Conservation (phyloP, 2,797 vertebrate genomes). For the Halcyon chelicuti region DNA sequence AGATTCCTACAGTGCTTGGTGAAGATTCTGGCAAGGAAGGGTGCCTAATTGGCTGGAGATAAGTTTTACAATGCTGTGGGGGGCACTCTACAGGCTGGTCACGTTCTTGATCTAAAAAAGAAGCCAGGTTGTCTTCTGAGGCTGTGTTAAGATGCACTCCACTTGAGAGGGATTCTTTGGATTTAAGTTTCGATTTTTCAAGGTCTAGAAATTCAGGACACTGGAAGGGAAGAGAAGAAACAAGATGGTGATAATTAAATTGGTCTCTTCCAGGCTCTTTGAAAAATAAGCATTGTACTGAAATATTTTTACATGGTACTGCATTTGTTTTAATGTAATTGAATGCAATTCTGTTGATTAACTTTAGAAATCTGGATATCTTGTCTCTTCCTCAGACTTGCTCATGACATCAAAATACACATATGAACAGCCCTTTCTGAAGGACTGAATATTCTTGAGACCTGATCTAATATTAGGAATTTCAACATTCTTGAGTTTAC, state of each 20-base stretch:
- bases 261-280: background rate
- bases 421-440: background rate
- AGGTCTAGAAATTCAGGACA: conserved; percentile 83
- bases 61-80: conserved; percentile 81
- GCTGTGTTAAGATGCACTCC: conserved; percentile 81
- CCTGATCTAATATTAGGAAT: background rate
- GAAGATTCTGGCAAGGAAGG: conserved; percentile 90
- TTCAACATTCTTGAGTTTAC: background rate
- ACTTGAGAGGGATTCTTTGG: conserved; percentile 89
- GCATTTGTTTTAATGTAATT: background rate
- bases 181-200: conserved; percentile 86
- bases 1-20: conserved; percentile 79
- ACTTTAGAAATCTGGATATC: background rate
- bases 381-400: background rate
- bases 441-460: background rate
- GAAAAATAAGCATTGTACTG: background rate
- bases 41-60: conserved; percentile 84
- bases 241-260: background rate
- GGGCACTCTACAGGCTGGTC: conserved; percentile 74
- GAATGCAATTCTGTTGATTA: conserved; percentile 5
- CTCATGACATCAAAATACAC: background rate
- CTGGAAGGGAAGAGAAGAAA: conserved; percentile 77
- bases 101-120: conserved; percentile 81
- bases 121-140: conserved; percentile 87
- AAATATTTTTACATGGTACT: background rate